These are phyloP conservation scores for Salvator merianae DNA, from an alignment of 2,113 vertebrate genomes.

Conservation along the genomic window DNA sequence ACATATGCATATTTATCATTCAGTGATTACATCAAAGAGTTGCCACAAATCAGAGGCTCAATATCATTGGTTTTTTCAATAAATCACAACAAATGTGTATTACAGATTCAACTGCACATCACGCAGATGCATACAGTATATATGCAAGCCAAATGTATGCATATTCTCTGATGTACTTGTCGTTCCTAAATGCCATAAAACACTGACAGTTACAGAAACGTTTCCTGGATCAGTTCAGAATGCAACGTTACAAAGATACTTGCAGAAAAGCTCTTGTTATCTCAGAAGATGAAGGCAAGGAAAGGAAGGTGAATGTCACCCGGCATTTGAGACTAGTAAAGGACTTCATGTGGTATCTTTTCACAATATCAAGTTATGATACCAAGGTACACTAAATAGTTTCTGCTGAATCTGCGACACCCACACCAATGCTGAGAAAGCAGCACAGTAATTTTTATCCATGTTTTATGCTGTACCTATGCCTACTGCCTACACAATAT, in stretches of 20 bases:
- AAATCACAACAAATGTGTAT: background rate
- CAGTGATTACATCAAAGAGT: background rate
- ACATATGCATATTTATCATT: background rate
- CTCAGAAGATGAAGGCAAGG: background rate
- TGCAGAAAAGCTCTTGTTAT: conserved; percentile 14
- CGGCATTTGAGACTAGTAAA: background rate
- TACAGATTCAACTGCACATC: background rate
- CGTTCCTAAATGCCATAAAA: background rate
- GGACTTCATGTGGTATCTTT: background rate
- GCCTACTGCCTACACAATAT: background rate
- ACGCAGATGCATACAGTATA: background rate
- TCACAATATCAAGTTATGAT: conserved; percentile 30
- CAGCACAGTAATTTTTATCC: background rate
- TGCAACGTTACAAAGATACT: background rate
- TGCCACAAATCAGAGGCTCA: background rate
- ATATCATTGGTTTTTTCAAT: background rate
- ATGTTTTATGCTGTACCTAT: background rate
- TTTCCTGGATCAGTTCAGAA: background rate
- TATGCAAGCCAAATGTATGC: background rate
- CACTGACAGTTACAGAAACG: background rate
- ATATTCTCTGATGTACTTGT: background rate
- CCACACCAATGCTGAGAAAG: background rate
- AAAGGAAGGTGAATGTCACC: background rate
- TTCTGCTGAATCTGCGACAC: background rate
- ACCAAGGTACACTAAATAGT: conserved; percentile 20